Evolutionary conservation across 2,797 vertebrate species (phyloP).

Genomic region (Lagodon rhomboides): DNA sequence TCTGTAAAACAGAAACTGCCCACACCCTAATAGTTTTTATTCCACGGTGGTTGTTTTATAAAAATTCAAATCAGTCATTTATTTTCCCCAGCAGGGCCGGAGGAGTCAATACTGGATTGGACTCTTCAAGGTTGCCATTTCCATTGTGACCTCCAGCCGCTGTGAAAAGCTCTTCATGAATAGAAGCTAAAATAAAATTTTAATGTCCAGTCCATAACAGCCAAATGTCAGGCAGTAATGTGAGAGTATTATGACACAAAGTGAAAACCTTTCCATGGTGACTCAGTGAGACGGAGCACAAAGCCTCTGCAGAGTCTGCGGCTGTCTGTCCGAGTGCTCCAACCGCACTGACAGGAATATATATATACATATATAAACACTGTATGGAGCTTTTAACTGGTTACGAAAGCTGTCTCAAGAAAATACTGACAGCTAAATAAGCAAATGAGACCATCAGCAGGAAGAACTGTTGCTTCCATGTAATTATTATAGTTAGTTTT

Average conservation of each 20-base stretch:
- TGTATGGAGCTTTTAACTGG: too few relatives aligned
- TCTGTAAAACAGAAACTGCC: constrained; percentile 12
- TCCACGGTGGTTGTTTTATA: constrained; percentile 1
- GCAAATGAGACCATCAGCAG: too few relatives aligned
- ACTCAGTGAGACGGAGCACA: constrained; percentile 2
- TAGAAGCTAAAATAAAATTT: constrained; percentile 19
- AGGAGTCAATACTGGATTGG: constrained; percentile 22
- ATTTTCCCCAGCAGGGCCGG: constrained; percentile 22
- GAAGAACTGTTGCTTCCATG: too few relatives aligned
- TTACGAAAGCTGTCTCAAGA: too few relatives aligned
- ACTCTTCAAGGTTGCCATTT: constrained; percentile 1
- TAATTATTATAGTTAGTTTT: too few relatives aligned
- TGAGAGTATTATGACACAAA: constrained; percentile 21
- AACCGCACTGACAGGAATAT: background rate
- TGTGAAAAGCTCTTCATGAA: constrained; percentile 20
- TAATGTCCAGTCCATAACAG: constrained; percentile 19
- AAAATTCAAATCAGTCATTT: constrained; percentile 23
- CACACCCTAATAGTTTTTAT: background rate
- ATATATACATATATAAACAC: too few relatives aligned
- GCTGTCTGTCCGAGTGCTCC: background rate
- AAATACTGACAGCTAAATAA: too few relatives aligned
- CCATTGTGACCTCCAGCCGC: constrained; percentile 11
- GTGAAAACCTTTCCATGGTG: constrained; percentile 18
- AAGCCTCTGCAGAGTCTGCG: background rate
- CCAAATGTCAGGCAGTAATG: constrained; percentile 25